phyloP scores from a whole-genome alignment of 2,113 vertebrate species.

The Labrus mixtus region DNA sequence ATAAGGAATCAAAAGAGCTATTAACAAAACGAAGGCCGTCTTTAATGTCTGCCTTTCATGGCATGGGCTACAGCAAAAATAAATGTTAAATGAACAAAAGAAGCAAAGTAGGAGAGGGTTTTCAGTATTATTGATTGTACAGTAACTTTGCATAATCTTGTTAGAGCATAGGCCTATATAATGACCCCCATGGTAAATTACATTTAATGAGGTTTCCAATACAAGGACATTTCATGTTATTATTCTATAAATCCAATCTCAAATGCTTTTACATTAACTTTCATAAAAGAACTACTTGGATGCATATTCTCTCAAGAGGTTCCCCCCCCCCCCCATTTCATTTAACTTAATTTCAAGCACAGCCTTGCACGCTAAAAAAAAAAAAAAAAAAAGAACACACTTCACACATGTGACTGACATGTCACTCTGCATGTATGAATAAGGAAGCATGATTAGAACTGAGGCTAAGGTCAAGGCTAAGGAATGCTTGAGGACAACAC shows the following conservation, averaged over 20 bases:
- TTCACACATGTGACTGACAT: slow-evolving; percentile 28
- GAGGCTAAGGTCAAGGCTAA: slow-evolving; percentile 10
- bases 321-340: not conserved
- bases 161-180: too few species aligned
- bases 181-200: slow-evolving; percentile 18
- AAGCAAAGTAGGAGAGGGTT: slow-evolving; percentile 31
- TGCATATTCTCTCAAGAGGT: slow-evolving; percentile 27
- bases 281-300: slow-evolving; percentile 24
- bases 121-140: slow-evolving; percentile 37
- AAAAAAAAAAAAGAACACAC: slow-evolving; percentile 25
- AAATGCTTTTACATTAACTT: slow-evolving; percentile 30
- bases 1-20: slow-evolving; percentile 10
- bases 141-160: not conserved
- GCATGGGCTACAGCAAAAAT: not conserved
- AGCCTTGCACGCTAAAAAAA: slow-evolving; percentile 6
- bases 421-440: slow-evolving; percentile 34
- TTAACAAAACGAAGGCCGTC: slow-evolving; percentile 24
- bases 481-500: slow-evolving; percentile 10
- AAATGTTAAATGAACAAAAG: slow-evolving; percentile 25
- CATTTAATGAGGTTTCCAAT: slow-evolving; percentile 23
- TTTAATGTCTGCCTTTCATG: slow-evolving; percentile 1
- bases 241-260: not conserved
- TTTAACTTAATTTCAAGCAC: slow-evolving; percentile 24
- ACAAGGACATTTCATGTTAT: slow-evolving; percentile 40
- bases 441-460: slow-evolving; percentile 6